Evolutionary conservation across 2,113 vertebrate genomes (phyloP).

Genomic region (Melanerpes aurifrons): DNA sequence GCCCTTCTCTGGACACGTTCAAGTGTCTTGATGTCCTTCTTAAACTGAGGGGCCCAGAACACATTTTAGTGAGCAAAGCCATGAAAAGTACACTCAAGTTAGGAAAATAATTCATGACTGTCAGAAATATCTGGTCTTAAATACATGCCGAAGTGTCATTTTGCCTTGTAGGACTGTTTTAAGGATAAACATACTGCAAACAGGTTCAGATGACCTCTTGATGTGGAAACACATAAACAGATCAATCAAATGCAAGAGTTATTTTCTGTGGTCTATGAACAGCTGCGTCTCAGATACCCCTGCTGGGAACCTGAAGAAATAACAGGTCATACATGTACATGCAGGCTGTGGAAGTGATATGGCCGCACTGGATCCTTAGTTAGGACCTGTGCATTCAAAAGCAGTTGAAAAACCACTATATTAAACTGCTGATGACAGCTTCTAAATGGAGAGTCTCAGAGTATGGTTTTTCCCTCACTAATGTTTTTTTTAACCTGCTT

Average conservation of each 20-base stretch:
- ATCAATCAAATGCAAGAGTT: neutral
- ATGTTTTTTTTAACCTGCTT: neutral
- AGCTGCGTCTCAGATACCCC: fast-evolving
- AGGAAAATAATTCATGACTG: neutral
- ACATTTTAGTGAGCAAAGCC: neutral
- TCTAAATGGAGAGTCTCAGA: neutral
- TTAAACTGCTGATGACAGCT: neutral
- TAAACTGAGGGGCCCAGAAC: no score
- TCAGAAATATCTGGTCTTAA: neutral
- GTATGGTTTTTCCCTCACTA: fast-evolving
- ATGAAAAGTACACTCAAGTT: neutral
- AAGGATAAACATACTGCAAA: fast-evolving
- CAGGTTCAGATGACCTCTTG: neutral
- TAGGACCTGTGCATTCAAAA: neutral
- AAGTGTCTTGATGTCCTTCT: no score
- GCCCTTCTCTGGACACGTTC: no score
- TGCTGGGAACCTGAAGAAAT: neutral
- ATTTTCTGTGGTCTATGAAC: neutral
- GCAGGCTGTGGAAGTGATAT: fast-evolving
- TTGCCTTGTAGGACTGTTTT: neutral
- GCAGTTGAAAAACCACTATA: neutral
- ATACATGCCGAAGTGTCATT: neutral
- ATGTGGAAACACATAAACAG: neutral
- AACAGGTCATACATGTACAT: neutral
- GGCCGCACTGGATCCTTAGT: neutral